phyloP scores from a whole-genome alignment of 2,113 vertebrate species.

The Nanger granti region DNA sequence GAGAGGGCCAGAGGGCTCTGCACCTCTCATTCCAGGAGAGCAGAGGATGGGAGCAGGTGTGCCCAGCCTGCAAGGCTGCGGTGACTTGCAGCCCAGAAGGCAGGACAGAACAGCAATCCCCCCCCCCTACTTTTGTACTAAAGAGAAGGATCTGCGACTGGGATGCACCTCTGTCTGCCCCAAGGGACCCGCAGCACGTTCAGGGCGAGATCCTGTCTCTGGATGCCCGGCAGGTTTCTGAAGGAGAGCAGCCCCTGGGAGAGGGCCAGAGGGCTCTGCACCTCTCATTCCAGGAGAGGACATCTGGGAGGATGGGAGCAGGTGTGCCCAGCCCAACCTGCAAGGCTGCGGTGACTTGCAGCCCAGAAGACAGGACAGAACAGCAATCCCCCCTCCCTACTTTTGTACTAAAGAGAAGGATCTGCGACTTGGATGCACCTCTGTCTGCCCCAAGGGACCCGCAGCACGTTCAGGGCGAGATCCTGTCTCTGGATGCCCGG shows the following conservation, averaged over 20 bases:
- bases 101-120: accelerated
- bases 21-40: not conserved
- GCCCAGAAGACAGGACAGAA: not conserved
- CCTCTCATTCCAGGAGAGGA: not conserved
- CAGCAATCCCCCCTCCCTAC: accelerated
- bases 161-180: not conserved
- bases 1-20: not conserved
- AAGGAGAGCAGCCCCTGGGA: not conserved
- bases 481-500: not conserved
- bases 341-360: not conserved
- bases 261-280: not conserved
- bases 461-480: accelerated
- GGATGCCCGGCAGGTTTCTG: not conserved
- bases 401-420: not conserved
- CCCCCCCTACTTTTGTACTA: not conserved
- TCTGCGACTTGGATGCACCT: no score
- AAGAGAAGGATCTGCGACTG: not conserved
- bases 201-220: accelerated
- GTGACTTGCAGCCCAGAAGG: not conserved
- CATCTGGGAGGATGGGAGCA: accelerated
- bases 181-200: not conserved
- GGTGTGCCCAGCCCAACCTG: accelerated
- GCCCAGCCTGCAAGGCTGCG: not conserved
- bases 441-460: not conserved
- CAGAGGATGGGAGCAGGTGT: accelerated